Evolutionary conservation across 2,113 vertebrate species (phyloP).

Genomic region (Diadophis punctatus): DNA sequence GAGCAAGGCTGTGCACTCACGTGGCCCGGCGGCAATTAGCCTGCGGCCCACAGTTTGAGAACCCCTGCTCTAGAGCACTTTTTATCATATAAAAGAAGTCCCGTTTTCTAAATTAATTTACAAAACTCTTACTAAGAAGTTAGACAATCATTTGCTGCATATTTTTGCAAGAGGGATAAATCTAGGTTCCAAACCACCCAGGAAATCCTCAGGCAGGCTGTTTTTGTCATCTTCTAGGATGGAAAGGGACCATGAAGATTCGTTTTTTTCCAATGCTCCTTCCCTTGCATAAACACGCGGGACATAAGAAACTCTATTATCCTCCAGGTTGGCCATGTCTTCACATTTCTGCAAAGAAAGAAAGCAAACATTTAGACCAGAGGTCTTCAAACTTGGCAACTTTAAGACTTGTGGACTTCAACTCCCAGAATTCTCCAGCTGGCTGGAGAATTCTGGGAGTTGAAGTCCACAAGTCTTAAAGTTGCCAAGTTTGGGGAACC

Average conservation of each 20-base stretch:
- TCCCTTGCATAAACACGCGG: slow-evolving; percentile 66
- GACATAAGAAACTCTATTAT: background rate
- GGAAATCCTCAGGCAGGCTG: slow-evolving; percentile 48
- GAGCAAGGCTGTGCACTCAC: too few relatives aligned
- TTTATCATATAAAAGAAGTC: background rate
- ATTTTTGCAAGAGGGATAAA: slow-evolving; percentile 60
- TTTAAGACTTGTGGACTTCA: too few relatives aligned
- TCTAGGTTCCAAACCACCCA: slow-evolving; percentile 64
- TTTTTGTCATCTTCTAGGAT: background rate
- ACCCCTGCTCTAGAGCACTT: background rate
- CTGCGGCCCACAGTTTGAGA: too few relatives aligned
- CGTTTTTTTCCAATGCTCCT: slow-evolving; percentile 48
- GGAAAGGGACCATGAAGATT: slow-evolving; percentile 60
- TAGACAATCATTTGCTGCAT: slow-evolving; percentile 29
- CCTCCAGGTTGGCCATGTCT: background rate
- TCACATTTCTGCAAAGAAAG: slow-evolving; percentile 59
- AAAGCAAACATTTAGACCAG: background rate
- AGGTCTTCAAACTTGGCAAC: too few relatives aligned
- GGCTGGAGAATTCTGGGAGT: too few relatives aligned
- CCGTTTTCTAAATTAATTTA: background rate
- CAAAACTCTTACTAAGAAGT: background rate
- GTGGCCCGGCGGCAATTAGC: too few relatives aligned
- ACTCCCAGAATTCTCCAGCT: too few relatives aligned
- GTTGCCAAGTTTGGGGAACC: too few relatives aligned
- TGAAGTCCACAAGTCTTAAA: too few relatives aligned